Conservation (phyloP, 2,888 invertebrate species). For the Parthenolecanium corni region DNA sequence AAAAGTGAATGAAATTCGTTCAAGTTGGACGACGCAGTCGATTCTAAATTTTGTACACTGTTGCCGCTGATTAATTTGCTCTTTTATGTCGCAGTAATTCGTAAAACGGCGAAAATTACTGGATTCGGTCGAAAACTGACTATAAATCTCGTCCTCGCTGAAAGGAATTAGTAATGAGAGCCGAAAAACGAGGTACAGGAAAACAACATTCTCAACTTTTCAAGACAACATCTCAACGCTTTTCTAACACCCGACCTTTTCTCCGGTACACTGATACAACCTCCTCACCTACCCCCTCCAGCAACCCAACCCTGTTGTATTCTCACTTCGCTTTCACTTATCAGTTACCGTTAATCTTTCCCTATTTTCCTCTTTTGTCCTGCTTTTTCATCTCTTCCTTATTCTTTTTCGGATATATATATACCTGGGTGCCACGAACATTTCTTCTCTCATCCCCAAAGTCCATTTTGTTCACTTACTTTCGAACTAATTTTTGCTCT, state of each 20-base stretch:
- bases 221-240: conserved; percentile 23
- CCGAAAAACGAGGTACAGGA: conserved; percentile 14
- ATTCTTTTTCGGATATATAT: background rate
- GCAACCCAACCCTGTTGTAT: too few species aligned
- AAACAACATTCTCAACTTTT: background rate
- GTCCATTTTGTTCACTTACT: too few species aligned
- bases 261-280: too few species aligned
- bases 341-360: conserved; percentile 24
- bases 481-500: too few species aligned
- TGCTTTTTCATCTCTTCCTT: background rate
- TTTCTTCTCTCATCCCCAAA: too few species aligned
- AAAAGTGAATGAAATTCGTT: too few species aligned
- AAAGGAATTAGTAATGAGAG: conserved; percentile 27
- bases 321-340: conserved; percentile 13
- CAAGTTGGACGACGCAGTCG: too few species aligned
- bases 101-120: conserved; percentile 12
- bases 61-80: too few species aligned
- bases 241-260: conserved; percentile 4
- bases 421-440: too few species aligned
- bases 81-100: too few species aligned
- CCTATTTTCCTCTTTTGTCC: background rate
- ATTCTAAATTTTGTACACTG: too few species aligned
- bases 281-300: too few species aligned
- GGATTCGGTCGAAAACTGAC: conserved; percentile 22
- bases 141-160: conserved; percentile 25